Base-by-base conservation (phyloP, 2,797 vertebrate species). In the Onychomys leucogaster region DNA sequence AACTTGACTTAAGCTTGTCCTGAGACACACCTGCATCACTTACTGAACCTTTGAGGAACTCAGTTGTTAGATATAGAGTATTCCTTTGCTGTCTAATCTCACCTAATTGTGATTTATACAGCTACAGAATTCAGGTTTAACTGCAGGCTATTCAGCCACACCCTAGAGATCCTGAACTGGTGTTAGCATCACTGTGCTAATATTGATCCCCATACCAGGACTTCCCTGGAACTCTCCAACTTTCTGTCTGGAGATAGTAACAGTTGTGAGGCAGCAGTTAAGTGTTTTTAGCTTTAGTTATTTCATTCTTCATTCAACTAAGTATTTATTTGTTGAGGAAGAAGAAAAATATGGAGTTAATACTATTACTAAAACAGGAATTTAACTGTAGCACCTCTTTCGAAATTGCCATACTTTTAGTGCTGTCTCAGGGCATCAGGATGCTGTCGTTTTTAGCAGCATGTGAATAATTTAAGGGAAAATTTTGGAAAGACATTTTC, bases 1-100 rank as follows among this genome's bases (percentile, higher is more conserved):
- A 97, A 95, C 92, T 94, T 97, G 95, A 97, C 95, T 96, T 97
- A 98, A 96, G 90, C 69, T 89, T 95, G 59, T 76, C 88, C 80
- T 63, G 89, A 94, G 80, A 96, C 86, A 88, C 29, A 73, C 21
- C 67, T 32, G 46, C 75, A 27, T 90, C 87, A 91, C 69, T 89
- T 12, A 73, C 49, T 43, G 43, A 73, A 29, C n/a, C 83, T 95
- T 85, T 87, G 69, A 95, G 80, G 94, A 94, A 11, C 67, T 71
- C 16, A 83, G 77, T 93, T 97, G 91, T 80, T 93, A 81, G 96
- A 55, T 7, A 2, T 7, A 16, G 16, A 34, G 1, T 67, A 52
- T 97, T 90, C 49, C 91, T 93, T 91, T 71, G 34, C 46, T 37
- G 57, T 91, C 85, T 90, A 73, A 73, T 34, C 25, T 13, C 34